Percentiles rank a stretch among this genome's conserved stretches.
These are phyloP conservation scores for Sycobia sp. DNA, from an alignment of 1,140 invertebrate species.

Conservation along the genomic window DNA sequence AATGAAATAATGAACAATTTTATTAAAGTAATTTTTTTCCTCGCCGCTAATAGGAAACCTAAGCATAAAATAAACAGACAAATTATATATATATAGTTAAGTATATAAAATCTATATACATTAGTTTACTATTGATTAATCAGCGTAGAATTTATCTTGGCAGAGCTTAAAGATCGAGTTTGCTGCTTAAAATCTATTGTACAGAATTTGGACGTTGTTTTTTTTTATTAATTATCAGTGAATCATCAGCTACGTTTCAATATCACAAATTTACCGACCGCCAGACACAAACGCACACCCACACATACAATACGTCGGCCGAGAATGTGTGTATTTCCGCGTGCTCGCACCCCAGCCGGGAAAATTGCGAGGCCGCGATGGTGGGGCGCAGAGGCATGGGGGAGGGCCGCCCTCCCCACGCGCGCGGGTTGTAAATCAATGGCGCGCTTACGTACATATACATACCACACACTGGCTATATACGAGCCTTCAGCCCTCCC, in stretches of 20 bases:
- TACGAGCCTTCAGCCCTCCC: constrained; percentile 9
- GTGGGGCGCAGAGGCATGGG: too few relatives aligned
- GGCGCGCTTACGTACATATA: background rate
- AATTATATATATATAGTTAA: too few relatives aligned
- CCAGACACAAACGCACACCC: background rate
- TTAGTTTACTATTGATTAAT: too few relatives aligned
- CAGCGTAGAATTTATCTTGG: too few relatives aligned
- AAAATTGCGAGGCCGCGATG: too few relatives aligned
- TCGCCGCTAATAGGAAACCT: background rate
- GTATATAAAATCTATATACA: too few relatives aligned
- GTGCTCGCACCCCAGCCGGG: too few relatives aligned
- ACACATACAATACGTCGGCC: background rate
- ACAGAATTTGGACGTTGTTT: constrained; percentile 22
- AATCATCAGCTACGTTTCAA: constrained; percentile 31
- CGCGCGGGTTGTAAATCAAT: constrained; percentile 28
- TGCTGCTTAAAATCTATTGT: too few relatives aligned
- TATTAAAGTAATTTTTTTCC: background rate
- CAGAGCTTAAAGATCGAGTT: too few relatives aligned
- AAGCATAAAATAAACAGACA: too few relatives aligned
- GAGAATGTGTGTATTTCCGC: too few relatives aligned
- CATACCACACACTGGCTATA: constrained; percentile 10
- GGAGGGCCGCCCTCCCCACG: too few relatives aligned
- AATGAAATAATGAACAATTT: constrained; percentile 12
- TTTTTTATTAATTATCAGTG: constrained; percentile 33
- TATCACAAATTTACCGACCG: constrained; percentile 1